These are phyloP conservation scores for Erpobdella octoculata DNA, from an alignment of 2,888 invertebrate species.

Conservation along the genomic window DNA sequence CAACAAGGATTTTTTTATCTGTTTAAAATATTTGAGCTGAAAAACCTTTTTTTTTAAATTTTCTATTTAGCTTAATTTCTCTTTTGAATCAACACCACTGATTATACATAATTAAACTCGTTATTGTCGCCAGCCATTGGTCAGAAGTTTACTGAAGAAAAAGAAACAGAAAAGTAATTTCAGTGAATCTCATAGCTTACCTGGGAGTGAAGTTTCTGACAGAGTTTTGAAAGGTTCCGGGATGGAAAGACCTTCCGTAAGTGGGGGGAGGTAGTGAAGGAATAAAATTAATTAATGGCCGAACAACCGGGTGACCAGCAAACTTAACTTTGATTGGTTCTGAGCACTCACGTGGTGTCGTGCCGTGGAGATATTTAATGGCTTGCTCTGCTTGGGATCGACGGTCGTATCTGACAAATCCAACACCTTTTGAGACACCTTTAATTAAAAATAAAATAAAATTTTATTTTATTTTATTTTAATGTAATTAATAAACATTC, in stretches of 20 bases:
- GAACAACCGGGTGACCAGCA: background rate
- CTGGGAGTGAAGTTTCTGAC: background rate
- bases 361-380: background rate
- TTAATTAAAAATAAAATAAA: background rate
- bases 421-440: constrained; percentile 4
- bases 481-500: background rate
- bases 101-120: too few relatives aligned
- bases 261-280: background rate
- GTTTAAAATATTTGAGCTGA: too few relatives aligned
- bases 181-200: background rate
- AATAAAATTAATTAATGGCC: background rate
- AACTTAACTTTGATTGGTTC: background rate
- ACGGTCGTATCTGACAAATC: background rate
- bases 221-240: constrained; percentile 1
- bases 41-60: too few relatives aligned
- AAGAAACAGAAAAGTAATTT: too few relatives aligned
- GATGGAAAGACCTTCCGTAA: too few relatives aligned
- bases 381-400: background rate
- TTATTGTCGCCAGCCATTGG: too few relatives aligned
- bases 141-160: too few relatives aligned
- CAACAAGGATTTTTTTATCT: too few relatives aligned
- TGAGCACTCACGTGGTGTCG: background rate
- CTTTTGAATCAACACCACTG: too few relatives aligned
- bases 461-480: background rate
- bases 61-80: too few relatives aligned